Percentiles rank a stretch among this genome's conserved stretches.
Evolutionary conservation across 2,888 invertebrate species (phyloP).

Genomic region (Drosophila barbarae): DNA sequence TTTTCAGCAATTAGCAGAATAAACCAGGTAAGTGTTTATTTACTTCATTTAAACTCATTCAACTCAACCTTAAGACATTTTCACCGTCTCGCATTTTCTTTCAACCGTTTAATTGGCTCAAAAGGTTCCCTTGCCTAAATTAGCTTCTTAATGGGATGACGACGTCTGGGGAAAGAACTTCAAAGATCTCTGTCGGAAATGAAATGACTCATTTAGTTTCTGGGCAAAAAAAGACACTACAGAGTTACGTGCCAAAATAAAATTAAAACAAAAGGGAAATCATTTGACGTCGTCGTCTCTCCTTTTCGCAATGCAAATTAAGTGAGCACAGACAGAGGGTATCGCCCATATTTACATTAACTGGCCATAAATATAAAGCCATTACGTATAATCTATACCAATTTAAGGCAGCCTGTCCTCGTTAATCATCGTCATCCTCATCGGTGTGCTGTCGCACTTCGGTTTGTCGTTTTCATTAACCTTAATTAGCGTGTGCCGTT

Average conservation of each 20-base stretch:
- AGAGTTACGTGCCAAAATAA: background rate
- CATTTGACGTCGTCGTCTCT: slow-evolving; percentile 44
- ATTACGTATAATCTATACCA: background rate
- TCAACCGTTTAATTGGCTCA: slow-evolving; percentile 9
- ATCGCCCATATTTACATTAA: slow-evolving; percentile 1
- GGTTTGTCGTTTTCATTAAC: slow-evolving; percentile 67
- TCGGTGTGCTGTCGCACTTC: slow-evolving; percentile 31
- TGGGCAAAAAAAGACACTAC: no score
- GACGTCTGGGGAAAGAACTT: slow-evolving; percentile 2
- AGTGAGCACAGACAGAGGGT: background rate
- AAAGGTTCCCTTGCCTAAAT: slow-evolving; percentile 4
- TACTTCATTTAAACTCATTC: background rate
- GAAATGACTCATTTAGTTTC: slow-evolving; percentile 12
- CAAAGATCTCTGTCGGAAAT: slow-evolving; percentile 7
- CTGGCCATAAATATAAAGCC: slow-evolving; percentile 1
- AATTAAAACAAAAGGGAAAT: slow-evolving; percentile 22
- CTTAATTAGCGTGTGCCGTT: slow-evolving; percentile 68
- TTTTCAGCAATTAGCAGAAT: slow-evolving; percentile 47
- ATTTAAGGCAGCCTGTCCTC: slow-evolving; percentile 59
- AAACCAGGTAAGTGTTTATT: slow-evolving; percentile 54
- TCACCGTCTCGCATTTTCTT: background rate
- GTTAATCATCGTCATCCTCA: slow-evolving; percentile 52
- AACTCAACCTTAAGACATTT: background rate
- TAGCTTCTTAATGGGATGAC: slow-evolving; percentile 1
- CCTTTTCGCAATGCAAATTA: slow-evolving; percentile 14